Evolutionary conservation across 1,140 invertebrate genomes (phyloP), one percentile per base, ranked within the genome.

Genomic region (Sycophila sp.): DNA sequence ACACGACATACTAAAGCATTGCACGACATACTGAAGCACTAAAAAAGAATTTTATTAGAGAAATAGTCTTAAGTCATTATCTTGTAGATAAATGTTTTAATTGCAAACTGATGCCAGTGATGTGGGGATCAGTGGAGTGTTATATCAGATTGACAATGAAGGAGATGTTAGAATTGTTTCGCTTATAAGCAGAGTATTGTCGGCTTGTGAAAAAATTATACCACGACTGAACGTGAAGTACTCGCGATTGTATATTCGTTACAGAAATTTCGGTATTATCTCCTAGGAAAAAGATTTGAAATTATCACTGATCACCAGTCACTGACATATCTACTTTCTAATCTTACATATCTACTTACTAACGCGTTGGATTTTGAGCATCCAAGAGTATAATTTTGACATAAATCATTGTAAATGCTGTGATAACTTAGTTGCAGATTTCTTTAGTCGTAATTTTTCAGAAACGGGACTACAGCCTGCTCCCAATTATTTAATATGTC

Each of bases 261-360:
- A 5, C 67, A 72, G 24, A 83, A 83, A 45, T 81, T 78, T 73
- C 75, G 80, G 28, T 76, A 74, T 0, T 76, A 73, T 38, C 47
- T 76, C 2, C 22, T 72, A 17, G 75, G 75, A 78, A 53, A 45
- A 45, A 8, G 42, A n/a, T 15, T n/a, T n/a, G n/a, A n/a, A n/a
- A n/a, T n/a, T n/a, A n/a, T n/a, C n/a, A n/a, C n/a, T n/a, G n/a
- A n/a, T 45, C 42, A 45, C 17, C 10, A 45, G 17, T 8, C 11
- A 5, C 17, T 45, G 17, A 15, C 17, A 45, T 45, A 15, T 45
- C 17, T 45, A 45, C 10, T 15, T 1, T 45, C 42, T 4, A 15
- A 11, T 5, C 7, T 45, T 45, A 5, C 42, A 45, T 17, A n/a
- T 5, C 5, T 11, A 5, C 4, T 5, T 8, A 11, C 42, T 45